Percentiles rank a stretch among this genome's conserved stretches.
These are phyloP conservation scores for Sceliomorpha sp. DNA, from an alignment of 2,888 invertebrate genomes.

Conservation along the genomic window DNA sequence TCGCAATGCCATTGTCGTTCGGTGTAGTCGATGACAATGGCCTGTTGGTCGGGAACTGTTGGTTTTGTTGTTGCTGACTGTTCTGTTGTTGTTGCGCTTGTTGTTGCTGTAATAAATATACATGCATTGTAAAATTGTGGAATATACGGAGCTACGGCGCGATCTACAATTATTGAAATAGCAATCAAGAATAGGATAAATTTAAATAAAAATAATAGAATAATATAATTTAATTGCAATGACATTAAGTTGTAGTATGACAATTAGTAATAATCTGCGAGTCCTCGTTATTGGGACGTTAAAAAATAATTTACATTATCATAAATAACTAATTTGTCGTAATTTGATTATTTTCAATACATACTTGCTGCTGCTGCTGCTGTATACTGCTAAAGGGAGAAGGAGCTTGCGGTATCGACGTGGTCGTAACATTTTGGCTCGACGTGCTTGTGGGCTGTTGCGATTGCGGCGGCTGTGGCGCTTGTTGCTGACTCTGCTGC, in stretches of 20 bases:
- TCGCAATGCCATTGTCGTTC: conserved; percentile 76
- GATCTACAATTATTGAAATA: too few species aligned
- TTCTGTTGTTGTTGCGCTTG: conserved; percentile 77
- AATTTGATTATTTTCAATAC: background rate
- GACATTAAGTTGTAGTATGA: too few species aligned
- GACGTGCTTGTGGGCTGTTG: conserved; percentile 76
- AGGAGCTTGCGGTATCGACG: conserved; percentile 80
- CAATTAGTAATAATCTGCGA: too few species aligned
- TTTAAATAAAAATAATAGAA: too few species aligned
- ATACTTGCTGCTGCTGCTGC: conserved; percentile 50
- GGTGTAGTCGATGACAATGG: conserved; percentile 75
- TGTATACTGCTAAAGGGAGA: conserved; percentile 82
- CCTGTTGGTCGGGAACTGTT: conserved; percentile 78
- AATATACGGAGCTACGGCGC: too few species aligned
- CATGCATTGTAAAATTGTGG: too few species aligned
- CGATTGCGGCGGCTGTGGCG: conserved; percentile 69
- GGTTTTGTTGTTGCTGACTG: conserved; percentile 71
- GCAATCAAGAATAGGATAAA: too few species aligned
- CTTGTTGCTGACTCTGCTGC: conserved; percentile 63
- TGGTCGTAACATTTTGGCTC: conserved; percentile 69
- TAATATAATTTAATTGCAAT: too few species aligned
- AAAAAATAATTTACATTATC: too few species aligned
- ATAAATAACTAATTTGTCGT: too few species aligned
- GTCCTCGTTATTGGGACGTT: too few species aligned
- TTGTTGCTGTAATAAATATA: conserved; percentile 65